Evolutionary conservation across 2,113 vertebrate species (phyloP), one percentile per base, ranked within the genome.

Genomic region (Zingel zingel): DNA sequence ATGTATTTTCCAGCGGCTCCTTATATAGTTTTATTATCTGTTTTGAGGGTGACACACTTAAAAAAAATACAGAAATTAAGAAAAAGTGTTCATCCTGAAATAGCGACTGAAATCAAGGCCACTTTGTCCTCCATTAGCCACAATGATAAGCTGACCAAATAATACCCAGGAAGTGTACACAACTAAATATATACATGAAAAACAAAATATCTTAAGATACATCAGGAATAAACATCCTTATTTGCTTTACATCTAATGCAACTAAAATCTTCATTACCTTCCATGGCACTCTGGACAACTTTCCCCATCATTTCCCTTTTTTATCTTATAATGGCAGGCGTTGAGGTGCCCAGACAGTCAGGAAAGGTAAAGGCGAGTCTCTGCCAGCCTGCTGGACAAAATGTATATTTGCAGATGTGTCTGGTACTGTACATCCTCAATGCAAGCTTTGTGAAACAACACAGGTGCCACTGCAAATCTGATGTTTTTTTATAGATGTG

Each of bases 1-100:
- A 91, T 91, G 77, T 86, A 77, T 91, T 94, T 94, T 88, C 91
- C 91, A 92, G 88, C 75, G 23, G 67, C 65, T 88, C 88, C 87
- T 72, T 91, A 91, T 90, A 88, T 94, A 91, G 80, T 81, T 94
- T 94, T 91, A 94, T 93, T 89, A 92, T 89, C 83, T 89, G 90
- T 90, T 92, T 91, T 66, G 72, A 88, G 87, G 84, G 75, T 64
- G 79, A 94, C 92, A 85, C 82, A 85, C 88, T 83, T 84, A 6
- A 63, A 47, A 93, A 89, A 95, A 94, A 92, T 88, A 94, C 77
- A 91, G 85, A 93, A 83, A 45, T 74, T 88, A 70, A 85, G 62
- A 73, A 87, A 93, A 93, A 93, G 71, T 69, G 63, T 83, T 79
- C 39, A 15, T 68, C 84, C 81, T 80, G 65, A 93, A 94, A 95